Evolutionary conservation across 2,113 vertebrate species (phyloP), one percentile per base, ranked within the genome.

Genomic region (Tenebrosternarchus preto): DNA sequence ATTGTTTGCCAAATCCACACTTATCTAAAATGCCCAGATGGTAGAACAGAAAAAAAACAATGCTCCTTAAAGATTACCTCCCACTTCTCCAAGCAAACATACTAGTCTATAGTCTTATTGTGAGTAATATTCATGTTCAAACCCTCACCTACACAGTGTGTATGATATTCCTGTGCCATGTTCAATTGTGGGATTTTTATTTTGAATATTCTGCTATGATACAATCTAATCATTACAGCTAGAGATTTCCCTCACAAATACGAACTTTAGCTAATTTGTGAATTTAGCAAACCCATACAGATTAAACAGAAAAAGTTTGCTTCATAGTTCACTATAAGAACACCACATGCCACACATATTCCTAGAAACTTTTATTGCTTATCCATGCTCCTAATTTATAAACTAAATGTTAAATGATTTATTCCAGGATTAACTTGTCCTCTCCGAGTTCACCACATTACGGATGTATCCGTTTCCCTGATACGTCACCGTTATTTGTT

Each of bases 401-500:
- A 19, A 57, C 31, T 55, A n/a, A 50, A 43, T 70, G 31, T 67
- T 74, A 66, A 57, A 74, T 74, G 64, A 59, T 80, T 74, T 53
- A 66, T 22, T 8, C 29, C 73, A 39, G 33, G 33, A 1, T 59
- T 25, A 31, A 43, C 16, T 53, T 68, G n/a, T 12, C 33, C 24
- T 39, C 25, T 29, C 36, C 53, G 4, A 36, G 46, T 60, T 70
- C 20, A 16, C 55, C 31, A 4, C 36, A 22, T 27, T 66, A 68
- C 78, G 67, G 67, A 68, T 53, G 31, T 75, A 81, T 70, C 73
- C 68, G 64, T 53, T 76, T 56, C 11, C 31, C 24, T 46, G 63
- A 76, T 76, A 57, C 50, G 53, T 70, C 76, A 63, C 63, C 61
- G 60, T 70, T 33, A 61, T 46, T 59, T 80, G 33, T 70, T 69